Evolutionary conservation across 35 echinoderm and acorn worm species (phyloP), one percentile per base, ranked within the genome.

Genomic region (Stichopus chloronotus): DNA sequence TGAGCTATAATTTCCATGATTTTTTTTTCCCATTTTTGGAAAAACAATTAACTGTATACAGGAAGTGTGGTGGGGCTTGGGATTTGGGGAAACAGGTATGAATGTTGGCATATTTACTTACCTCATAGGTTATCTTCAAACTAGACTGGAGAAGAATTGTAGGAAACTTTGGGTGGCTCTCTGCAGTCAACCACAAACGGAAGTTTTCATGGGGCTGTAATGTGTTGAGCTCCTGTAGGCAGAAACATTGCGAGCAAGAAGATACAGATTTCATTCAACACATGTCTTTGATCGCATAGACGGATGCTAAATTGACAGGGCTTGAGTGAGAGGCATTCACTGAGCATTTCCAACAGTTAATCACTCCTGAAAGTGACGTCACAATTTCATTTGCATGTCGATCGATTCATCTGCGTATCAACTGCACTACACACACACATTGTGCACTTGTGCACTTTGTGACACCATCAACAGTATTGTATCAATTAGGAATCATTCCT

Each of bases 81-180:
- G 30, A 43, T 43, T 43, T 43, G 30, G 3, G 30, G 30, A 43
- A 43, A 43, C 30, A 43, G 30, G 30, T 43, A 3, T 43, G 3
- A 43, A 43, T 43, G 30, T 43, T 43, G 30, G 30, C 30, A 43
- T 43, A 59, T 63, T 23, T 69, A 58, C 79, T 93, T 93, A 99
- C 97, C 94, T 96, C 95, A 94, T 96, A 96, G 8, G 97, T 99
- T 10, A 99, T 93, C 94, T 99, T 99, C 20, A 99, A 92, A 93
- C 97, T 99, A 8, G 97, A 99, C 94, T 99, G 97, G 5, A 99
- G 92, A 19, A 99, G 92, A 57, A 96, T 96, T 56, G 97, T 96
- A 20, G 97, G 97, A 74, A 99, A 99, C 92, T 99, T 99, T 53
- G 97, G 97, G 92, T 99, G 97, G 87, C 95, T 96, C 88, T 99